A percentile compares a stretch with the other conserved stretches of the same genome.
Evolutionary conservation across 2,113 vertebrate genomes (phyloP).

Genomic region (Tiliqua scincoides): DNA sequence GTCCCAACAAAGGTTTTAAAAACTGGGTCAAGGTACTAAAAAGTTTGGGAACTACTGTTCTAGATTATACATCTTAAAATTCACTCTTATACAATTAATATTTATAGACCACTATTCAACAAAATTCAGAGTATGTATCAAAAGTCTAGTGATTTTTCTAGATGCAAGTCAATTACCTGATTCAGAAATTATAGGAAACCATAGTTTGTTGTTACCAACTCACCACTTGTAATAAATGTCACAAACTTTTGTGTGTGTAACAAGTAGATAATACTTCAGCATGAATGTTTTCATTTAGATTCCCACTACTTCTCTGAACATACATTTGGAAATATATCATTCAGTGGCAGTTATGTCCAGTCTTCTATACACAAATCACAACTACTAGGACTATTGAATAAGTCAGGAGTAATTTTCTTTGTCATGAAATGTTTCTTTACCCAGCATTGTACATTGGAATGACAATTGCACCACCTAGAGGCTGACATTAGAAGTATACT

Average conservation of each 20-base stretch:
- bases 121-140: too few relatives aligned
- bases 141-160: too few relatives aligned
- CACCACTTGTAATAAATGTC: too few relatives aligned
- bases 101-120: too few relatives aligned
- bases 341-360: conserved; percentile 25
- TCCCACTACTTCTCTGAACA: conserved; percentile 18
- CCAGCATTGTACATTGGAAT: background rate
- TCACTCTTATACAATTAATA: too few relatives aligned
- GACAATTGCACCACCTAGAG: conserved; percentile 65
- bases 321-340: background rate
- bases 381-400: background rate
- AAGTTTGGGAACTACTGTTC: too few relatives aligned
- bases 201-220: too few relatives aligned
- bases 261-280: background rate
- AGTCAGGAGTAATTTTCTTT: background rate
- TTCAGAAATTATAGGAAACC: too few relatives aligned
- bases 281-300: background rate
- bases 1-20: too few relatives aligned
- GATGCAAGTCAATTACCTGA: too few relatives aligned
- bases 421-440: background rate
- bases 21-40: too few relatives aligned
- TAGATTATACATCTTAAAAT: too few relatives aligned
- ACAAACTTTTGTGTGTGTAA: background rate
- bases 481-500: background rate
- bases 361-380: background rate